Base-by-base conservation (phyloP, 1,140 invertebrate genomes). In the Trachymyrmex septentrionalis region DNA sequence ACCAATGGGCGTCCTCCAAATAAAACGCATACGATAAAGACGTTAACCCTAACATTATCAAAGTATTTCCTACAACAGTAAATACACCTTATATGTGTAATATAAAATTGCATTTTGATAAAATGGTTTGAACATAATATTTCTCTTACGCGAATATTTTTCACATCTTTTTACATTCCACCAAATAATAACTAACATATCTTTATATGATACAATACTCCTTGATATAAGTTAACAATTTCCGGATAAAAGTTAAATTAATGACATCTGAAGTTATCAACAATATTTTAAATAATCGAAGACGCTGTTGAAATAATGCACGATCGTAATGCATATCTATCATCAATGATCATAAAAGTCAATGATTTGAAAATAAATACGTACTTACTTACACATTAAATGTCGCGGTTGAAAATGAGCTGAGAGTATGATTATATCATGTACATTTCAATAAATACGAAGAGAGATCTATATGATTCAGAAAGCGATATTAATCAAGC, bases 51-150 rank as follows among this genome's bases (percentile, higher is more conserved):
- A 55, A 16, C 2, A 63, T 77, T 77, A 77, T n/a, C 44, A 9
- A 50, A 64, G 59, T 14, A 78, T 78, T 48, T 63, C 34, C 38
- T 48, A n/a, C 30, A 48, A 78, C 75, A 5, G 72, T 76, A 59
- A 59, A 44, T 48, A 24, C 16, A 73, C 0, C 10, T 63, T 48
- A 16, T 14, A 6, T 19, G 2, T 48, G 19, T 12, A 24, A 27
- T 53, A 27, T 27, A 71, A 50, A 72, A 71, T 24, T 16, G 24
- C 9, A 72, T 24, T 72, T 53, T 14, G 3, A 38, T 24, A 48
- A 69, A 48, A 69, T 14, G 12, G 0, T 16, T 24, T 21, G 3
- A 27, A 67, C 27, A 61, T 44, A 50, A 10, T 30, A 19, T 34
- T 55, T 34, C 12, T 10, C 12, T 30, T 55, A 30, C 1, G 50